Evolutionary conservation across 2,888 invertebrate species (phyloP).

Genomic region (Pandemis cinnamomeana): DNA sequence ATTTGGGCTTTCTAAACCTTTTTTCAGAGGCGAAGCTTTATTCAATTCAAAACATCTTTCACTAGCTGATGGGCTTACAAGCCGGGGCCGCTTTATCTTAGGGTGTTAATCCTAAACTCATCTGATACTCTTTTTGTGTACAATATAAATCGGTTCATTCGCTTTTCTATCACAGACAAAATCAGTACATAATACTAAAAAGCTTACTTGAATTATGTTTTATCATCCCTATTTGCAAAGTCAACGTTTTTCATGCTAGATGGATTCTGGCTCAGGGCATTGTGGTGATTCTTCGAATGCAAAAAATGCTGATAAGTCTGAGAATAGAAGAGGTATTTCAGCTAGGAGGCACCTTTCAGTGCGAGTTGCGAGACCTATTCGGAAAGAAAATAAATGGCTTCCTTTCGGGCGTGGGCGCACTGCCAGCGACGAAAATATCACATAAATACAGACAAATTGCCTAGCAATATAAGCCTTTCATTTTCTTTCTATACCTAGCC

Average conservation of each 20-base stretch:
- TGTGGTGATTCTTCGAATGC: constrained; percentile 35
- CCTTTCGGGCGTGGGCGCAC: constrained; percentile 31
- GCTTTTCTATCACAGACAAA: constrained; percentile 2
- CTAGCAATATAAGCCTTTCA: no score
- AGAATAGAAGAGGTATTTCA: constrained; percentile 38
- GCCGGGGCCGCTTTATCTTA: constrained; percentile 56
- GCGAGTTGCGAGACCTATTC: constrained; percentile 42
- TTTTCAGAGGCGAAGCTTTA: constrained; percentile 54
- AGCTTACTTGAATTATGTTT: constrained; percentile 6
- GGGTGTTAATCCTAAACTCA: constrained; percentile 58
- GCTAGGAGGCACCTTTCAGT: constrained; percentile 38
- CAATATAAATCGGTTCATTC: neutral
- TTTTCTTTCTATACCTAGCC: no score
- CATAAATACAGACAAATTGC: neutral
- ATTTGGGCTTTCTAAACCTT: constrained; percentile 50
- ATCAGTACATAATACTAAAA: neutral
- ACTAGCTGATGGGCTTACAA: constrained; percentile 53
- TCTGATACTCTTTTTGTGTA: constrained; percentile 37
- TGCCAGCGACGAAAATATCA: constrained; percentile 15
- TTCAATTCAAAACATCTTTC: constrained; percentile 57
- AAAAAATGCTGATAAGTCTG: constrained; percentile 42
- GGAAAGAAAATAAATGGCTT: constrained; percentile 42
- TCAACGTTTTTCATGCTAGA: constrained; percentile 23
- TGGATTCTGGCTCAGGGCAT: constrained; percentile 33
- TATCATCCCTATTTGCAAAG: constrained; percentile 33